Conservation (phyloP, 2,113 vertebrate genomes). For the Condylura cristata region DNA sequence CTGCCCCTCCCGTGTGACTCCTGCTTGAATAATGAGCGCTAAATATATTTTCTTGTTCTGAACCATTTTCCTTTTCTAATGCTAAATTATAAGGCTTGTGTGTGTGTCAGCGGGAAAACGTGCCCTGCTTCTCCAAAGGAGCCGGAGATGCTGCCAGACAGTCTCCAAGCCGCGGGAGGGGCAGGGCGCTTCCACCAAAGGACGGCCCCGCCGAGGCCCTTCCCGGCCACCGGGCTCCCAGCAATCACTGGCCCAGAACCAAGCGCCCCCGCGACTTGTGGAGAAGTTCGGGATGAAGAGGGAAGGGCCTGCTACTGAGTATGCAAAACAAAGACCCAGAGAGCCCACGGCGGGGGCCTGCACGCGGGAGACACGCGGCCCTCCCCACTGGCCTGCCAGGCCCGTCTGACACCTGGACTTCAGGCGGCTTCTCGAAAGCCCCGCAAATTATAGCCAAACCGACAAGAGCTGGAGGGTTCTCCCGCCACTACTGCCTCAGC, state of each 20-base stretch:
- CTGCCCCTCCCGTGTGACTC: slow-evolving; percentile 57
- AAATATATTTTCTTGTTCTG: slow-evolving; percentile 67
- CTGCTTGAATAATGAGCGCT: slow-evolving; percentile 57
- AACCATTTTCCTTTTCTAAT: slow-evolving; percentile 73
- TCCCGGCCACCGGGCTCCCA: background rate
- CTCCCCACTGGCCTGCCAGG: too few relatives aligned
- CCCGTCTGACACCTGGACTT: background rate
- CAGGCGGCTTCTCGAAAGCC: background rate
- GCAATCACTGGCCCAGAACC: slow-evolving; percentile 43
- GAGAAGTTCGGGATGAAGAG: slow-evolving; percentile 45
- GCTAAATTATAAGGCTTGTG: slow-evolving; percentile 71
- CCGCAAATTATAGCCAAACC: background rate
- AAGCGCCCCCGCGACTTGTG: slow-evolving; percentile 57
- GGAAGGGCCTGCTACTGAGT: slow-evolving; percentile 45
- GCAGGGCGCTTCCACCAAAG: background rate
- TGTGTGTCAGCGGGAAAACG: slow-evolving; percentile 67
- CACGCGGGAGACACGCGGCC: too few relatives aligned
- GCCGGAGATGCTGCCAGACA: background rate
- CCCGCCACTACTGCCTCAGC: background rate
- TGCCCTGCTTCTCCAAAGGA: background rate
- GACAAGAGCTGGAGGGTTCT: background rate
- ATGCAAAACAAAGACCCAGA: slow-evolving; percentile 5
- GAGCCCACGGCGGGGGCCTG: too few relatives aligned
- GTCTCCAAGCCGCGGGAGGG: background rate
- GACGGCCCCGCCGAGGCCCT: background rate